Percentiles rank a stretch among this genome's conserved stretches.
These are phyloP conservation scores for Aspiorhynchus laticeps DNA, from an alignment of 2,113 vertebrate species.

Conservation along the genomic window DNA sequence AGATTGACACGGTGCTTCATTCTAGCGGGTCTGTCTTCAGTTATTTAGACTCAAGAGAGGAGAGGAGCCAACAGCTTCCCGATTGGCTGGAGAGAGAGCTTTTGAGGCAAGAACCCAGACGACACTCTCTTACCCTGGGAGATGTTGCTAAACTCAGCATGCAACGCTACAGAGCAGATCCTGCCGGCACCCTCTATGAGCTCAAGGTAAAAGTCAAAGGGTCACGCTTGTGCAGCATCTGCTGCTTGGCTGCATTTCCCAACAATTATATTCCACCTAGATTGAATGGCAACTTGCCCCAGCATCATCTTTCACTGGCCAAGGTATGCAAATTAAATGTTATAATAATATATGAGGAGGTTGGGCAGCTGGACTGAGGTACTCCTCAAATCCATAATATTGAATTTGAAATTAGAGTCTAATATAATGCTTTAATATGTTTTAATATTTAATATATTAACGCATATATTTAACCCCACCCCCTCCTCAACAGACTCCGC, in stretches of 20 bases:
- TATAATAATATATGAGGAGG: slow-evolving; percentile 5
- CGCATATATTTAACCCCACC: neutral
- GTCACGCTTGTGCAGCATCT: neutral
- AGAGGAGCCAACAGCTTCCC: slow-evolving; percentile 22
- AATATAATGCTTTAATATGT: neutral
- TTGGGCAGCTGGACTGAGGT: neutral
- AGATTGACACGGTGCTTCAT: slow-evolving; percentile 1
- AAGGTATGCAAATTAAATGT: neutral
- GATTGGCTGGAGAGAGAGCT: slow-evolving; percentile 70
- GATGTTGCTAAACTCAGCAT: slow-evolving; percentile 45
- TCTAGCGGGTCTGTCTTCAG: slow-evolving; percentile 20
- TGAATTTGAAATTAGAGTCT: neutral
- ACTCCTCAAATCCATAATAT: neutral
- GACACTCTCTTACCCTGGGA: slow-evolving; percentile 62
- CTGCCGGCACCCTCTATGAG: slow-evolving; percentile 53
- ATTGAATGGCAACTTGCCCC: slow-evolving; percentile 32
- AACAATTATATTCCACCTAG: neutral
- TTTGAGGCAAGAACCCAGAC: slow-evolving; percentile 59
- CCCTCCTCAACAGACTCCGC: neutral
- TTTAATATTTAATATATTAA: neutral
- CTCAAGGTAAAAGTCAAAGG: slow-evolving; percentile 65
- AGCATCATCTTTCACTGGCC: neutral
- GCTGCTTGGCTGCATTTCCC: neutral
- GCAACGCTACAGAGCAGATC: slow-evolving; percentile 30
- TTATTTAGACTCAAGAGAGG: neutral